phyloP scores from a whole-genome alignment of 2,113 vertebrate species.

The Bos indicus region DNA sequence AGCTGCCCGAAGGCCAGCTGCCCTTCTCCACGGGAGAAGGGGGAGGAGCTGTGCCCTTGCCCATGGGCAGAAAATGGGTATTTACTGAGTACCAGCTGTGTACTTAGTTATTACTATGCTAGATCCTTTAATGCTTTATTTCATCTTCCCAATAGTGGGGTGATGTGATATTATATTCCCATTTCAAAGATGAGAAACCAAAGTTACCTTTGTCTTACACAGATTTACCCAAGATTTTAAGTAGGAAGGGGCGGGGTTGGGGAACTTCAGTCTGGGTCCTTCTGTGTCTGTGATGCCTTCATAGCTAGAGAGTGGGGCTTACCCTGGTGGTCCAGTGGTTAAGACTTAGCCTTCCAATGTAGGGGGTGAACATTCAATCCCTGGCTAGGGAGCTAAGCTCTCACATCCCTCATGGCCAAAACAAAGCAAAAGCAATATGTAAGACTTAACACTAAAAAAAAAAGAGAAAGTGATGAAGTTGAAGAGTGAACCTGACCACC shows the following conservation, averaged over 20 bases:
- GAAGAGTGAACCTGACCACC: constrained; percentile 27
- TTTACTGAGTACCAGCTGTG: not conserved
- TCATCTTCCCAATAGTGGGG: not conserved
- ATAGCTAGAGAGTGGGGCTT: not conserved
- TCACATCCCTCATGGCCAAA: not conserved
- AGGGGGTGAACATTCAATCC: not conserved
- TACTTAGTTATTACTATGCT: not conserved
- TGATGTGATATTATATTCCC: not conserved
- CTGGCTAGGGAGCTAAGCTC: not conserved
- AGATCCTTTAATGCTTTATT: not conserved
- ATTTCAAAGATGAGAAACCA: not conserved
- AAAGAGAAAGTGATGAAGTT: not conserved
- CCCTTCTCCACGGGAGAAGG: constrained; percentile 54
- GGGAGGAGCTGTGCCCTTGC: constrained; percentile 42
- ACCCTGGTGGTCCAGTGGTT: not conserved
- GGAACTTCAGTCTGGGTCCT: not conserved
- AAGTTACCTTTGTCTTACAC: not conserved
- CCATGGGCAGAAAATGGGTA: not conserved
- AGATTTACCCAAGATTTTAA: not conserved
- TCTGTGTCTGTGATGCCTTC: not conserved
- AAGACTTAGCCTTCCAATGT: not conserved
- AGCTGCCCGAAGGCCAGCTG: constrained; percentile 57
- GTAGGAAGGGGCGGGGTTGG: not conserved
- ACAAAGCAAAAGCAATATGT: not conserved
- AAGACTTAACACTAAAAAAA: not conserved